Evolutionary conservation across 2,797 vertebrate species (phyloP), one percentile per base, ranked within the genome.

Genomic region (Macropus fuliginosus): DNA sequence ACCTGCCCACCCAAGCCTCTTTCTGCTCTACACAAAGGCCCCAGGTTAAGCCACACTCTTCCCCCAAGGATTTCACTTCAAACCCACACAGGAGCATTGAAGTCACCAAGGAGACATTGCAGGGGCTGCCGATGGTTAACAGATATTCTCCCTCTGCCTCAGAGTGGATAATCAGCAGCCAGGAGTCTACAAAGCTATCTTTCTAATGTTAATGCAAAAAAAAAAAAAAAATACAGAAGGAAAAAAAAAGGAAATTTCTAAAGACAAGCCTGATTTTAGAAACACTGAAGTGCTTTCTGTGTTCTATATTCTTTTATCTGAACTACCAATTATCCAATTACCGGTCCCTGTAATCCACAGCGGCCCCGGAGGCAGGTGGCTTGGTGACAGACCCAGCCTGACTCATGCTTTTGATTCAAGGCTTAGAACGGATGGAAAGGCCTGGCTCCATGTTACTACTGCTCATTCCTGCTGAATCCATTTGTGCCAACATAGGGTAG

Each of bases 171-270:
- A 46, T 40, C 8, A 81, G 3, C 34, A 66, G 1, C 62, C 34
- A 18, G 62, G 11, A n/a, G 12, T 66, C 62, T 74, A 74, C 62
- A 81, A 40, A 40, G n/a, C 66, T 46, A 21, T 81, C 18, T 74
- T 40, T 40, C 34, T 40, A 81, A 81, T 81, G n/a, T 24, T 81
- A 81, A 81, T 46, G n/a, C 4, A n/a, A 74, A 66, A 74, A 59
- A 31, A 66, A 66, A 74, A 46, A 46, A 46, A 46, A n/a, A 74
- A 74, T 21, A 40, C 34, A 74, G 62, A 74, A n/a, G 2, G 16
- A 6, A 2, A 8, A 57, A 55, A 31, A 74, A 40, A 74, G 16
- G n/a, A 81, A 81, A 5, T 0, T 0, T 56, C 93, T 55, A 12
- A 94, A 28, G 62, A 54, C 13, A 54, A 18, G 52, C 50, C 40